Percentiles rank a stretch among this genome's conserved stretches.
Evolutionary conservation across 2,797 vertebrate species (phyloP).

Genomic region (Sebastiscus albofasciatus): DNA sequence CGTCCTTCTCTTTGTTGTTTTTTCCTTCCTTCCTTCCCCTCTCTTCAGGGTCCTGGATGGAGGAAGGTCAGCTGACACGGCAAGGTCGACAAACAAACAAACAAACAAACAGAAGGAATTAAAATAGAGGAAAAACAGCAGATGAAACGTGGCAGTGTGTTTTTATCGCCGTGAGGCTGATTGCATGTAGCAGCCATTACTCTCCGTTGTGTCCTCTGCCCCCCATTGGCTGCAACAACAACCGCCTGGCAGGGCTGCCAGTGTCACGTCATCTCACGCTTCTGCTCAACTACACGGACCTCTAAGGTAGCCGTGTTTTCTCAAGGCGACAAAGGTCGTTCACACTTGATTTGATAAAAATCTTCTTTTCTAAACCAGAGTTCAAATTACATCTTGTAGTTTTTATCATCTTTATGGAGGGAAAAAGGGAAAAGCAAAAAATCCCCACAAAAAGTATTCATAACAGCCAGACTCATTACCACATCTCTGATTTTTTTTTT

Average conservation of each 20-base stretch:
- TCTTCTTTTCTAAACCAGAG: constrained; percentile 9
- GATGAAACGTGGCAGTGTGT: constrained; percentile 64
- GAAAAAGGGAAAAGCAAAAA: neutral
- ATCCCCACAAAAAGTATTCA: neutral
- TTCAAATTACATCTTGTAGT: constrained; percentile 33
- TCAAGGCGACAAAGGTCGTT: constrained; percentile 59
- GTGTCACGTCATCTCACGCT: constrained; percentile 72
- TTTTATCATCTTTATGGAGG: constrained; percentile 4
- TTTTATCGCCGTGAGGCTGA: constrained; percentile 62
- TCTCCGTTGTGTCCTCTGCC: constrained; percentile 80
- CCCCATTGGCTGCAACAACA: constrained; percentile 77
- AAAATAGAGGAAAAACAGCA: constrained; percentile 78
- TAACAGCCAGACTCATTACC: neutral
- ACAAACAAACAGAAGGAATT: constrained; percentile 77
- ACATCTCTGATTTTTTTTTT: neutral
- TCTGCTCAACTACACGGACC: constrained; percentile 59
- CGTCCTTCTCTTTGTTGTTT: constrained; percentile 54
- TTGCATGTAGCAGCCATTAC: constrained; percentile 74
- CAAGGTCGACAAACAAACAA: constrained; percentile 85
- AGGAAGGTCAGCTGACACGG: constrained; percentile 82
- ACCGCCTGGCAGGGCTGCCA: constrained; percentile 74
- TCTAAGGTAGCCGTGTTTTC: constrained; percentile 39
- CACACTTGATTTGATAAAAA: constrained; percentile 24
- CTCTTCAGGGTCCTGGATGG: constrained; percentile 70
- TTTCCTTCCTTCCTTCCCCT: constrained; percentile 15